These are phyloP conservation scores for Pseudois nayaur DNA, from an alignment of 2,113 vertebrate species.

Conservation along the genomic window DNA sequence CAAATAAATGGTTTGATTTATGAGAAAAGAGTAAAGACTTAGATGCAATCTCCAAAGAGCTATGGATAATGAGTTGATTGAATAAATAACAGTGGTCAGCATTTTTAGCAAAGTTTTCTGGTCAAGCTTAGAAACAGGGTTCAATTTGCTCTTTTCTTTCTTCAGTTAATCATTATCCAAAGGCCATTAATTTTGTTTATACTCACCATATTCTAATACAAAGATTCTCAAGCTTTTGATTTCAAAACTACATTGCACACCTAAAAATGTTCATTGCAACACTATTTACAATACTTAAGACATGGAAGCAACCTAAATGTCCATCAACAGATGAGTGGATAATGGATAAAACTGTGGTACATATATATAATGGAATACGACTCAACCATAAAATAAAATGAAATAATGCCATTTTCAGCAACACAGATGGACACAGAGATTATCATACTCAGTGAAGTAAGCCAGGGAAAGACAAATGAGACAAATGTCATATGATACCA, in stretches of 20 bases:
- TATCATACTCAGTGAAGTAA: neutral
- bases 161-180: neutral
- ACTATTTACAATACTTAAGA: neutral
- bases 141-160: neutral
- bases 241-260: neutral
- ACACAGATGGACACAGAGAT: neutral
- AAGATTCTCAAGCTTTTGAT: neutral
- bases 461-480: neutral
- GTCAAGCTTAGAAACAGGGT: neutral
- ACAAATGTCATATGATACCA: neutral
- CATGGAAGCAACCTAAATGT: neutral
- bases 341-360: neutral
- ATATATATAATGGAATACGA: neutral
- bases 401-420: neutral
- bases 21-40: neutral
- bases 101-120: neutral
- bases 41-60: neutral
- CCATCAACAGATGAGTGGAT: neutral
- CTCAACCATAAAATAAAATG: neutral
- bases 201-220: neutral
- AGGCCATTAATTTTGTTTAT: neutral
- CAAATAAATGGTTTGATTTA: conserved; percentile 16
- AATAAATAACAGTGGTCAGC: neutral
- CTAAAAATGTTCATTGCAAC: neutral
- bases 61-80: neutral